Base-by-base conservation (phyloP, 2,113 vertebrate genomes). In the Scolopax mira region DNA sequence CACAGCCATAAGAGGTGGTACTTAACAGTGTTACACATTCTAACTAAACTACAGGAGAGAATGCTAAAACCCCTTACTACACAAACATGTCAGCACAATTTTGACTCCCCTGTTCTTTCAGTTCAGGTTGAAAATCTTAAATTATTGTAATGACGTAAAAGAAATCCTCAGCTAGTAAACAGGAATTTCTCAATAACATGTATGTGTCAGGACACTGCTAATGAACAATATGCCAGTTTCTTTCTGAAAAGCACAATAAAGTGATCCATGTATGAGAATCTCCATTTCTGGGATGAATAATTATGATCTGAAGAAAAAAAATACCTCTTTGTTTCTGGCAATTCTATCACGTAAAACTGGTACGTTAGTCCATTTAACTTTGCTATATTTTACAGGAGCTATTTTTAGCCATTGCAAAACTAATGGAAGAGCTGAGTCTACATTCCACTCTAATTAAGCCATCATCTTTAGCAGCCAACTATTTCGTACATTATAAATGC, bases 371-470 rank as follows among this genome's bases (percentile, higher is more conserved):
- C 69, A 74, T 93, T 95, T 88, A 84, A 91, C 65, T 86, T 88
- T 24, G 92, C n/a, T 94, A 5, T 85, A 90, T 91, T 93, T 90
- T 86, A 94, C 61, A 75, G 52, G 60, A 82, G 54, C 42, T 97
- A 96, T 97, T 96, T 94, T 92, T 94, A 97, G 94, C 64, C 44
- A 71, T 84, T 90, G 75, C 83, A 96, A 95, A 97, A 95, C 70
- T 49, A 96, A 73, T 89, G 58, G 75, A 97, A 96, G 90, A 93
- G 78, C 78, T 92, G 71, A 88, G 62, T 62, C 94, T 30, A 95
- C 79, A 97, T 96, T 96, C 95, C 81, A 96, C 88, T 96, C 69
- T 95, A 97, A 97, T 93, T 96, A 96, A 87, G 90, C 66, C 85
- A 96, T 64, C 92, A 41, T 65, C 90, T 91, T 73, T 93, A 61